Evolutionary conservation across 2,113 vertebrate species (phyloP), one percentile per base, ranked within the genome.

Genomic region (Neodontobutis hainanensis): DNA sequence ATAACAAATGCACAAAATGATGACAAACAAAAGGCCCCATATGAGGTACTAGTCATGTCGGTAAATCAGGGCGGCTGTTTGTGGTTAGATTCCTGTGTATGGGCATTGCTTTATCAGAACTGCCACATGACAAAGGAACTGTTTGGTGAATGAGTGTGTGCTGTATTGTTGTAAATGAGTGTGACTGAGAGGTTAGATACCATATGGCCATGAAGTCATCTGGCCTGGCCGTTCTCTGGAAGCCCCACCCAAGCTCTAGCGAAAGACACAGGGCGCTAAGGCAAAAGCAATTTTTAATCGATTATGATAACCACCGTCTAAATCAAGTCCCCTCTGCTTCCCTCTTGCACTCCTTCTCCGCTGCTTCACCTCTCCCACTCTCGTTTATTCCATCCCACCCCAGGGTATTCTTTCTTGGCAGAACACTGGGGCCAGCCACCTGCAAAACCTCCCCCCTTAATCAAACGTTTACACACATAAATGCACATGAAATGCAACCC

Each of bases 151-250:
- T 65, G 90, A 87, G 89, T 87, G 87, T 78, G 87, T 6, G 56
- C 64, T 77, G 81, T 73, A 80, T 81, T 87, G 86, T 81, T 87
- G 82, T 83, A 78, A 85, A 80, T 61, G 81, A 89, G 87, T 91
- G 87, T 89, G 87, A 88, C 74, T 80, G 87, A 73, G 86, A 90
- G 85, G 88, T 88, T 90, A 89, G 89, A 91, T 88, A 92, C 85
- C 89, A 90, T 89, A 91, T 91, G 90, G 88, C 86, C 83, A 90
- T 92, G 90, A 90, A 90, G 89, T 92, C 89, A 90, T 92, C 86
- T 84, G 88, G 87, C 85, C 85, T 81, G 88, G 89, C 87, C 86
- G 83, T 78, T 86, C 79, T 71, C 70, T 87, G 79, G 74, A 83
- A 89, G 81, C 85, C 87, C 86, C 91, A 85, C 90, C 90, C 91